These are phyloP conservation scores for Cephus rjabovi DNA, from an alignment of 2,888 invertebrate species.

Conservation along the genomic window DNA sequence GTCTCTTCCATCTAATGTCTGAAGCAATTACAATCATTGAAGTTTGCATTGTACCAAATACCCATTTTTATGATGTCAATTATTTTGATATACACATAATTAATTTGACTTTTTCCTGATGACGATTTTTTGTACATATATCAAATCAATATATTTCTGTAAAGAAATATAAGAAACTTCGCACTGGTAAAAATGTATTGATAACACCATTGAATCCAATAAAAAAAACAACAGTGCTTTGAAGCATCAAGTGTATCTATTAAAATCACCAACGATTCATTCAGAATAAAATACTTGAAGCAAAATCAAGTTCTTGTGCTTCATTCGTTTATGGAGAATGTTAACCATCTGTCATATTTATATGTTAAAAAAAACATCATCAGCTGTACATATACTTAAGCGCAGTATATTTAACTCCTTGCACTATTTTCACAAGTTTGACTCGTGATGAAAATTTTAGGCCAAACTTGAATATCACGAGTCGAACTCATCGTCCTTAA, in stretches of 20 bases:
- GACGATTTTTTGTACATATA: neutral
- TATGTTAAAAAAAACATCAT: neutral
- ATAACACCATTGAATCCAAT: neutral
- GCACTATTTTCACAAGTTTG: too few species aligned
- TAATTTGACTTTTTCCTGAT: neutral
- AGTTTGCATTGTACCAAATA: neutral
- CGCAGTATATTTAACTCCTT: neutral
- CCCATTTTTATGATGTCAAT: neutral
- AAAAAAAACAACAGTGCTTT: neutral
- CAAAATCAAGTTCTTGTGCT: neutral
- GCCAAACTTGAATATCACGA: too few species aligned
- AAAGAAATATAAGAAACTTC: neutral
- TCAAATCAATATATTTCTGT: neutral
- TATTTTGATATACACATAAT: neutral
- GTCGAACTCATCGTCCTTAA: too few species aligned
- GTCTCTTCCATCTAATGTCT: conserved; percentile 28
- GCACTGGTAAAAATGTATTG: neutral
- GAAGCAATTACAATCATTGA: neutral
- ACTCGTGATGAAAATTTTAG: too few species aligned
- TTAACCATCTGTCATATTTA: neutral
- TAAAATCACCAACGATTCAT: too few species aligned
- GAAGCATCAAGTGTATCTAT: neutral
- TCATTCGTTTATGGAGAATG: neutral
- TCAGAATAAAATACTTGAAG: too few species aligned
- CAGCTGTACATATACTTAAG: neutral